A percentile compares a stretch with the other conserved stretches of the same genome.
These are phyloP conservation scores for Plecotus auritus DNA, from an alignment of 2,113 vertebrate genomes.

Conservation along the genomic window DNA sequence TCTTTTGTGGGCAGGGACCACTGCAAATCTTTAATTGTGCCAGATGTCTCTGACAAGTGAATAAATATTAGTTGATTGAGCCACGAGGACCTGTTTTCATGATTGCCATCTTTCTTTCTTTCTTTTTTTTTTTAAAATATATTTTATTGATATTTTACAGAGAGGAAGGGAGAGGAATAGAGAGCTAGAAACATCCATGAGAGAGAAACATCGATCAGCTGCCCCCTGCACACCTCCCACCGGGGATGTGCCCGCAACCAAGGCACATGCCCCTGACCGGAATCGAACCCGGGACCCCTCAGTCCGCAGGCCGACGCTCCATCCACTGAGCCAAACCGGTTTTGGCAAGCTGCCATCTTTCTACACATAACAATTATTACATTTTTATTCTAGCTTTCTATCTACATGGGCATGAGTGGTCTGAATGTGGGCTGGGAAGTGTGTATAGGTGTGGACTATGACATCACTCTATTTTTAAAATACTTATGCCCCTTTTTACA, in stretches of 20 bases:
- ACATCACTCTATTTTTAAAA: neutral
- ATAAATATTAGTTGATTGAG: neutral
- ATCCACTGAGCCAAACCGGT: too few species aligned
- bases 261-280: too few species aligned
- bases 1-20: neutral
- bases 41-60: conserved; percentile 17
- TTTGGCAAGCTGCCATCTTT: neutral
- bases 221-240: too few species aligned
- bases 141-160: too few species aligned
- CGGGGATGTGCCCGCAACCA: too few species aligned
- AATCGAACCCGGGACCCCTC: too few species aligned
- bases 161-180: too few species aligned
- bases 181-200: too few species aligned
- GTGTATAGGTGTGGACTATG: neutral
- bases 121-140: too few species aligned
- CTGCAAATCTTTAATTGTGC: neutral
- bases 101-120: neutral
- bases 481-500: neutral
- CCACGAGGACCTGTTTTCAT: neutral
- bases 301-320: too few species aligned
- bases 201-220: too few species aligned
- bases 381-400: neutral
- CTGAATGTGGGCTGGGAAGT: neutral
- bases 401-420: neutral
- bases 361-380: neutral